A percentile compares a stretch with the other conserved stretches of the same genome.
phyloP scores from a whole-genome alignment of 2,113 vertebrate genomes.

The Columbina picui region DNA sequence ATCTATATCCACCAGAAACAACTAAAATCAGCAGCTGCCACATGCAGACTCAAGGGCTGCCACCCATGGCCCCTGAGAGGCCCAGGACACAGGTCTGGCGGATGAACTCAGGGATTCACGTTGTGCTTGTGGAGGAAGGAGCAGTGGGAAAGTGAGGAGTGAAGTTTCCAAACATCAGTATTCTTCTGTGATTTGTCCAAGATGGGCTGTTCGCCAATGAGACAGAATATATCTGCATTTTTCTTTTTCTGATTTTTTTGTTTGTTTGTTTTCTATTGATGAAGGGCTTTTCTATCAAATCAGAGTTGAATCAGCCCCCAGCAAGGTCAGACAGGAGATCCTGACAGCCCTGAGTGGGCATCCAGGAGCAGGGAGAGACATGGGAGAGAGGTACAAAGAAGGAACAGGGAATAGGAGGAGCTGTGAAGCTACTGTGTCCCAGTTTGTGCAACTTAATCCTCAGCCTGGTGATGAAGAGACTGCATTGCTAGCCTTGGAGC shows the following conservation, averaged over 20 bases:
- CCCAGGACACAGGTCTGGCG: neutral
- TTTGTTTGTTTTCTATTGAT: accelerated
- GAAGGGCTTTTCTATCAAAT: neutral
- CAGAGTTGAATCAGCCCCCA: neutral
- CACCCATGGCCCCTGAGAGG: accelerated
- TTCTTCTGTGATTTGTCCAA: neutral
- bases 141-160: accelerated
- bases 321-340: neutral
- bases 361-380: neutral
- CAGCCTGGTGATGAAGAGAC: neutral
- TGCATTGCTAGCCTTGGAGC: neutral
- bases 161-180: neutral
- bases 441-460: neutral
- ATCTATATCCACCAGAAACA: neutral
- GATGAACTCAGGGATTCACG: accelerated
- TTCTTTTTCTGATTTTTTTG: too few relatives aligned
- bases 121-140: neutral
- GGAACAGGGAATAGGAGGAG: accelerated
- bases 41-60: accelerated
- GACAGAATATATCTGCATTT: neutral
- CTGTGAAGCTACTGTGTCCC: neutral
- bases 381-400: accelerated
- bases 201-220: neutral
- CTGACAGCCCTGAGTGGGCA: neutral
- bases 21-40: neutral